Evolutionary conservation across 2,888 invertebrate genomes (phyloP), one percentile per base, ranked within the genome.

Genomic region (Piscicola geometra): DNA sequence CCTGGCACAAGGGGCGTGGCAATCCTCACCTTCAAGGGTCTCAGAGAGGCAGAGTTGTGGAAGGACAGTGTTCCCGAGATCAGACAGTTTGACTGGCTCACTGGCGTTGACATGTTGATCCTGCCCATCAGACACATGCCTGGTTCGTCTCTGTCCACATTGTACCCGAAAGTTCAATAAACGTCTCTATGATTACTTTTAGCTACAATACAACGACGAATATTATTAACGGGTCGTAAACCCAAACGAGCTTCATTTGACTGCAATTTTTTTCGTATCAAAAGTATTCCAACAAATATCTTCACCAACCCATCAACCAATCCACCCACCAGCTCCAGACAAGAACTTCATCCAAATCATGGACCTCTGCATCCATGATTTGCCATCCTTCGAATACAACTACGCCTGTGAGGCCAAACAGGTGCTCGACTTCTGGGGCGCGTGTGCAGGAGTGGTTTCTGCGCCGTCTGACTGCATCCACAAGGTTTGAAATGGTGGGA

Each of bases 21-120:
- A 18, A 36, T 78, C 35, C 41, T 78, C 41, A 69, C 75, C 25
- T 78, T 78, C 30, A 76, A 75, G 52, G 75, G 70, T 12, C 66
- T 78, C 32, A 66, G 76, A 47, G 78, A 78, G n/a, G 78, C 78
- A 21, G 76, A 78, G 28, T 71, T 78, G 64, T 78, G 77, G 77
- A 75, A 78, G 36, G 77, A 78, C 76, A 76, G 77, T 25, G 76
- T 78, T 15, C 78, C 78, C 30, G 78, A 78, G 50, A 78, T 78
- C 68, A 77, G 70, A 36, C 78, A 78, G 32, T 77, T 67, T 15
- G 78, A 78, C 71, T 78, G 78, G 78, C 33, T 78, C 71, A 74
- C 74, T 21, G 78, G 78, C 2, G 77, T 77, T 25, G 78, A 78
- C 56, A 78, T 78, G 75, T 33, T 78, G 52, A 75, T 76, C 71